Evolutionary conservation across 2,113 vertebrate genomes (phyloP).

Genomic region (Campylorhamphus procurvoides): DNA sequence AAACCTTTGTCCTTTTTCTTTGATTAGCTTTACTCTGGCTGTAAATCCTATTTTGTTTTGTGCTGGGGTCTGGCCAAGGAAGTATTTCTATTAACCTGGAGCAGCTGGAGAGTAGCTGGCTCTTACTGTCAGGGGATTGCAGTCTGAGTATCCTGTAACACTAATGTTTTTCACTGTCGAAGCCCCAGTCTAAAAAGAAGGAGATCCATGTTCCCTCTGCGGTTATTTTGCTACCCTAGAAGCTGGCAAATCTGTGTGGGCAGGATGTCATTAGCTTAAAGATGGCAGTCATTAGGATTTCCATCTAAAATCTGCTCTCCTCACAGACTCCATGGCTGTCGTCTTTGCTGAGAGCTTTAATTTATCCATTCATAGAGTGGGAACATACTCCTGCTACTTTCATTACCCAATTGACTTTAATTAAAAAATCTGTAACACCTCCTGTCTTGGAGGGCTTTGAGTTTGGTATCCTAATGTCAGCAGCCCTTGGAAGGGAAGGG

Average conservation of each 20-base stretch:
- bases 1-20: constrained; percentile 59
- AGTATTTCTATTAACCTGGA: constrained; percentile 60
- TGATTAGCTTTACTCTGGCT: constrained; percentile 49
- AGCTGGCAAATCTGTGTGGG: not conserved
- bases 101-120: constrained; percentile 16
- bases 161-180: not conserved
- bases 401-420: constrained; percentile 10
- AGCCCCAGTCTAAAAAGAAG: not conserved
- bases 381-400: not conserved
- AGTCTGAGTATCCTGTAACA: not conserved
- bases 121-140: not conserved
- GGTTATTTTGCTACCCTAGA: not conserved
- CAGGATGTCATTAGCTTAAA: constrained; percentile 20
- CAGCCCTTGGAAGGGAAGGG: not conserved
- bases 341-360: not conserved
- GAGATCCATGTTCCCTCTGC: not conserved
- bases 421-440: constrained; percentile 7
- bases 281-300: not conserved
- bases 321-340: not conserved
- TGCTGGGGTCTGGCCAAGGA: constrained; percentile 42
- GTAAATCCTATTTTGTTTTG: constrained; percentile 53
- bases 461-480: not conserved
- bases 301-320: not conserved
- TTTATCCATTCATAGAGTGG: not conserved
- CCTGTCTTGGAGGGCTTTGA: constrained; percentile 1